Conservation (phyloP, 2,113 vertebrate species). For the Bettongia penicillata region DNA sequence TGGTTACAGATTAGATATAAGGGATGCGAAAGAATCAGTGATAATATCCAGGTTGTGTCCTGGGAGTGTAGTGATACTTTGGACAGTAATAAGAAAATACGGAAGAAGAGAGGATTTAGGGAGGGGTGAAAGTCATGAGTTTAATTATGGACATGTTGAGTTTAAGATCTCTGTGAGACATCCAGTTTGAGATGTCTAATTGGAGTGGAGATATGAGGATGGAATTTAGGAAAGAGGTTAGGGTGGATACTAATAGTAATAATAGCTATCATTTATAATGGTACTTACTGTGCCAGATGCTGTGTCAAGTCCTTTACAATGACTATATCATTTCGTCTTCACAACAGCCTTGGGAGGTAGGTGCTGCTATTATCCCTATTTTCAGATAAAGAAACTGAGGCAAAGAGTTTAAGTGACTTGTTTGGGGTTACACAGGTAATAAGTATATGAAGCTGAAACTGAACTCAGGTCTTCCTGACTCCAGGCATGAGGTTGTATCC, state of each 20-base stretch:
- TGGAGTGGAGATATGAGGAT: neutral
- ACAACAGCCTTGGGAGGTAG: neutral
- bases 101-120: neutral
- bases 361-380: neutral
- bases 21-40: neutral
- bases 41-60: neutral
- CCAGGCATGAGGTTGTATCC: too few relatives aligned
- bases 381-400: neutral
- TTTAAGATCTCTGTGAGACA: neutral
- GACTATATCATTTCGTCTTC: neutral
- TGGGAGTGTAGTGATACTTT: neutral
- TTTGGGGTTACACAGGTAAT: too few relatives aligned
- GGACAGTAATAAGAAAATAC: too few relatives aligned
- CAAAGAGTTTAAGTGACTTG: neutral
- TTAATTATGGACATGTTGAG: neutral
- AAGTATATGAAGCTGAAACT: too few relatives aligned
- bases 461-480: too few relatives aligned
- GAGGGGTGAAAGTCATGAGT: neutral
- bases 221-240: neutral
- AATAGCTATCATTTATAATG: neutral
- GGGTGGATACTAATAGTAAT: neutral
- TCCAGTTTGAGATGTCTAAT: neutral
- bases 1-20: neutral
- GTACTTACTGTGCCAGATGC: neutral
- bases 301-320: neutral